A percentile compares a stretch with the other conserved stretches of the same genome.
Conservation (phyloP, 2,797 vertebrate genomes). For the Sebastes glaucus region DNA sequence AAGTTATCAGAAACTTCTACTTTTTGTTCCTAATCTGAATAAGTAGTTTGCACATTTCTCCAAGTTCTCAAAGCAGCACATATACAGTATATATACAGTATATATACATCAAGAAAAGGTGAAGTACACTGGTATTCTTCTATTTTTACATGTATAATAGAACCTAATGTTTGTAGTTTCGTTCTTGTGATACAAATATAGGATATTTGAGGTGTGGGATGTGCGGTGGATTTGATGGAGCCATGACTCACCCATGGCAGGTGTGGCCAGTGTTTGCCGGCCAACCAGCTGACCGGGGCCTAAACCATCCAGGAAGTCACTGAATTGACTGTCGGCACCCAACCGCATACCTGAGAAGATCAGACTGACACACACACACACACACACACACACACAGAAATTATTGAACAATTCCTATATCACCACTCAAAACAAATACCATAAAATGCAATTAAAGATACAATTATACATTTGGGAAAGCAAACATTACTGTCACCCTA, state of each 20-base stretch:
- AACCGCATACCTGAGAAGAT: slow-evolving; percentile 98
- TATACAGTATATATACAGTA: background rate
- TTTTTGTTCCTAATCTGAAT: background rate
- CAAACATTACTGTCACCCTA: background rate
- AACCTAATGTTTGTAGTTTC: background rate
- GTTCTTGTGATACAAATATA: background rate
- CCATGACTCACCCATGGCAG: slow-evolving; percentile 92
- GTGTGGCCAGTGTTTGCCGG: slow-evolving; percentile 96
- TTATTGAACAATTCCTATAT: background rate
- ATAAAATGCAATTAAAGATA: background rate
- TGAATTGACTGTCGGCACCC: slow-evolving; percentile 97
- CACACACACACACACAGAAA: background rate
- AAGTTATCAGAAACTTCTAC: background rate
- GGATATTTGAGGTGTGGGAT: background rate
- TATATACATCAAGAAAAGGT: background rate
- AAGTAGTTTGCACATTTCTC: background rate
- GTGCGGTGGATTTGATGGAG: background rate
- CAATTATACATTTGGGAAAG: background rate
- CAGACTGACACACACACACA: slow-evolving; percentile 82
- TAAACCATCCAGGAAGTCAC: slow-evolving; percentile 97
- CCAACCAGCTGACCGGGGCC: slow-evolving; percentile 97
- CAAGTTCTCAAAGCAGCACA: background rate
- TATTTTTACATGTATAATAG: background rate
- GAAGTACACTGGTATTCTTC: background rate
- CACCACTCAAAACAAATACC: background rate